Percentiles rank a stretch among this genome's conserved stretches.
These are phyloP conservation scores for Margarornis squamiger DNA, from an alignment of 2,797 vertebrate genomes.

Conservation along the genomic window DNA sequence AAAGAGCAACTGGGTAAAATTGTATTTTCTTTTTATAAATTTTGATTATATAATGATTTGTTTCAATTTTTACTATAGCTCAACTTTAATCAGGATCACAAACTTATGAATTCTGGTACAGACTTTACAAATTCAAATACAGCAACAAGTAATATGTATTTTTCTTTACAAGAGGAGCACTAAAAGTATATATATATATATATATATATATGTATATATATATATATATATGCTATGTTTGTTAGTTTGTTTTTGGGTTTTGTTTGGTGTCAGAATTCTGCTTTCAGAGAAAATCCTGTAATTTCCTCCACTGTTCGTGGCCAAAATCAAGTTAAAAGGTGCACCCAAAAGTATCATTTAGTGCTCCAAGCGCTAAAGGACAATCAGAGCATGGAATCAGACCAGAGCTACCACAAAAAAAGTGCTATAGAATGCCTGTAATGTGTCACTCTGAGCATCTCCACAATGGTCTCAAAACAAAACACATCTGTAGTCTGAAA, in stretches of 20 bases:
- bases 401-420: background rate
- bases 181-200: background rate
- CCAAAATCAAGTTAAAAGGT: background rate
- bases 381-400: background rate
- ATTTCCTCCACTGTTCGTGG: rapidly evolving
- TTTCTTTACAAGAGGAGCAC: background rate
- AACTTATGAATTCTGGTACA: background rate
- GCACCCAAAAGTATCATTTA: background rate
- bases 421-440: background rate
- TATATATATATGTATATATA: background rate
- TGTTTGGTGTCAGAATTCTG: background rate
- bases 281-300: background rate
- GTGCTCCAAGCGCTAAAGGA: background rate
- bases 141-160: background rate
- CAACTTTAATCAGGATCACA: background rate
- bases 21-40: background rate
- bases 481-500: background rate
- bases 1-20: background rate
- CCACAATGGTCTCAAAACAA: background rate
- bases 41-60: background rate
- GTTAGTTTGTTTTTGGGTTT: background rate
- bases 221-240: background rate
- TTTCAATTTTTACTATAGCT: background rate
- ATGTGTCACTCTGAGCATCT: background rate
- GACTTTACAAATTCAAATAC: background rate